Conservation (phyloP, 2,113 vertebrate species). For the Phalacrocorax carbo region DNA sequence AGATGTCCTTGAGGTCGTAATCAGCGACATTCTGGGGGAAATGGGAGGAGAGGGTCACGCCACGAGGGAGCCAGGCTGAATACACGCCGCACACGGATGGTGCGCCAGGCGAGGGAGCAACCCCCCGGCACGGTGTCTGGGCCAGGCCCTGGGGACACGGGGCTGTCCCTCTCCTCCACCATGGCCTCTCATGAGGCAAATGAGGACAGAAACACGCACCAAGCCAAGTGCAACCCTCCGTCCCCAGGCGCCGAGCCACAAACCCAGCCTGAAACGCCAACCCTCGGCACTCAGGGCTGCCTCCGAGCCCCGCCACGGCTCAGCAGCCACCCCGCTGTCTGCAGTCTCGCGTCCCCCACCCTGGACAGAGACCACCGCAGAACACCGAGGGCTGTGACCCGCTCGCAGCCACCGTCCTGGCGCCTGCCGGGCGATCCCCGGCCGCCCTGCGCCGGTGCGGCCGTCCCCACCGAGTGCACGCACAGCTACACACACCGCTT, state of each 20-base stretch:
- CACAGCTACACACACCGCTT: not conserved
- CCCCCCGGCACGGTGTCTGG: accelerated
- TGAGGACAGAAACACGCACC: accelerated
- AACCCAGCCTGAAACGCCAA: not conserved
- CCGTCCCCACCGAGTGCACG: not conserved
- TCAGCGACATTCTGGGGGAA: constrained; percentile 75
- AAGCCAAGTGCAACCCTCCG: not conserved
- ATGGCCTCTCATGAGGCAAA: not conserved
- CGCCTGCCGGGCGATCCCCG: not conserved
- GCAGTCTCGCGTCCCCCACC: not conserved
- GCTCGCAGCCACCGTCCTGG: not conserved
- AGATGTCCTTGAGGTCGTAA: constrained; percentile 77
- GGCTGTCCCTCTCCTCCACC: not conserved
- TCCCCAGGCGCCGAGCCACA: not conserved
- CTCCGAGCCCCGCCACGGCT: not conserved
- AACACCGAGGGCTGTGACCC: not conserved
- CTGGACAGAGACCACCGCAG: not conserved
- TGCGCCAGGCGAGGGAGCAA: not conserved
- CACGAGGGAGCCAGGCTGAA: accelerated
- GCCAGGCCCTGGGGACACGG: not conserved
- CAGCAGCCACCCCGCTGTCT: not conserved
- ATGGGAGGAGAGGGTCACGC: not conserved
- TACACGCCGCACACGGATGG: not conserved
- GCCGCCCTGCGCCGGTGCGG: no score
- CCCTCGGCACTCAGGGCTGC: not conserved